phyloP scores from a whole-genome alignment of 2,888 invertebrate species.

The Drosophila recens region DNA sequence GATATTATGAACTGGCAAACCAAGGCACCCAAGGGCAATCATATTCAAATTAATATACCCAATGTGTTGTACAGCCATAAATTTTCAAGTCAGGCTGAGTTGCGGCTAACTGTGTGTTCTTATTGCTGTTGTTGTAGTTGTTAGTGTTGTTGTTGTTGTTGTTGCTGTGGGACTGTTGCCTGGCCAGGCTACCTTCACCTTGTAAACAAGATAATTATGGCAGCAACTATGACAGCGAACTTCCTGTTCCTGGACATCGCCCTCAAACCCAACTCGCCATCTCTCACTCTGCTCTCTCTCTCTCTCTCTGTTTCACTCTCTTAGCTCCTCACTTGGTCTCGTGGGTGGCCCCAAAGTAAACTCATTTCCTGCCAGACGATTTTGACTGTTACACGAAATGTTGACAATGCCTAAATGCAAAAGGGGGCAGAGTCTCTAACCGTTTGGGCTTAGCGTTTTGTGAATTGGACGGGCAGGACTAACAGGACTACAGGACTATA shows the following conservation, averaged over 20 bases:
- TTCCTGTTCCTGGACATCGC: conserved; percentile 67
- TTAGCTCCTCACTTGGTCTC: conserved; percentile 12
- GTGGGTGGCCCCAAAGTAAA: conserved; percentile 58
- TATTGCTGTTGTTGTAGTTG: conserved; percentile 27
- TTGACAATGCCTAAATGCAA: conserved; percentile 69
- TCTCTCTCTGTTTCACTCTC: background rate
- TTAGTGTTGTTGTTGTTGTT: conserved; percentile 19
- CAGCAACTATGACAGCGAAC: conserved; percentile 80
- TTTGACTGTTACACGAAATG: conserved; percentile 74
- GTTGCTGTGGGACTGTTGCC: conserved; percentile 37
- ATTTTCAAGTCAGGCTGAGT: conserved; percentile 60
- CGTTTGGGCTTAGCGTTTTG: conserved; percentile 47
- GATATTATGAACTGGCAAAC: conserved; percentile 73
- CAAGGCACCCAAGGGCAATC: conserved; percentile 71
- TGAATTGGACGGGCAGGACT: conserved; percentile 33
- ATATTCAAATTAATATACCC: conserved; percentile 82
- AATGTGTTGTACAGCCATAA: conserved; percentile 79
- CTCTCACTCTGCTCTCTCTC: background rate
- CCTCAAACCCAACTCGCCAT: conserved; percentile 1
- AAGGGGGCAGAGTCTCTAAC: conserved; percentile 17
- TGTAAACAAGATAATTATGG: conserved; percentile 82
- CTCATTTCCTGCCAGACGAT: conserved; percentile 79
- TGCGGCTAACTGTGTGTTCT: conserved; percentile 21
- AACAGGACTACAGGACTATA: conserved; percentile 10
- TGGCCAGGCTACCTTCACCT: conserved; percentile 74